phyloP scores from a whole-genome alignment of 2,797 vertebrate genomes.

The Microctenopoma lineatum region DNA sequence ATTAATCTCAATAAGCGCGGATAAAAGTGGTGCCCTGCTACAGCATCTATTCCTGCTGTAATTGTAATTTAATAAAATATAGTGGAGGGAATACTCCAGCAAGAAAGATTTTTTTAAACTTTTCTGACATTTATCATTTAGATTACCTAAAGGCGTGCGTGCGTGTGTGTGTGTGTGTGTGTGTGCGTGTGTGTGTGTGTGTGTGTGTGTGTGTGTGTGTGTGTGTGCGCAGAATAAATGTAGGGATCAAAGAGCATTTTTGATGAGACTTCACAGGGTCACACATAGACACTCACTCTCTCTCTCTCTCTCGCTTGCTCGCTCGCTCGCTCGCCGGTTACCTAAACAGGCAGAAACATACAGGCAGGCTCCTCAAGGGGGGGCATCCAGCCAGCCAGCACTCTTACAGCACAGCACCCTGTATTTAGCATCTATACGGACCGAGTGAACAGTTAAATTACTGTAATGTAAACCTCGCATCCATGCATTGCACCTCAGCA shows the following conservation, averaged over 20 bases:
- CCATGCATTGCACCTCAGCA: not conserved
- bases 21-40: not conserved
- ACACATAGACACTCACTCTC: too few species aligned
- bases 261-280: too few species aligned
- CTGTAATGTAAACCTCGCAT: not conserved
- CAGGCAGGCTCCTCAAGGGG: too few species aligned
- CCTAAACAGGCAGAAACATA: too few species aligned
- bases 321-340: too few species aligned
- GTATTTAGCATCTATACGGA: not conserved
- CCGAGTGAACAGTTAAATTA: not conserved
- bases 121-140: conserved; percentile 21
- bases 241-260: not conserved
- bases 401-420: too few species aligned
- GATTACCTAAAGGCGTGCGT: conserved; percentile 7
- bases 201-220: not conserved
- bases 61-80: conserved; percentile 3
- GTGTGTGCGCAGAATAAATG: conserved; percentile 7
- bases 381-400: too few species aligned
- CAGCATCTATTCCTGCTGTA: not conserved
- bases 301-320: too few species aligned
- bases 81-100: conserved; percentile 1
- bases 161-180: not conserved
- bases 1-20: conserved; percentile 13
- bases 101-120: not conserved
- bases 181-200: not conserved